Evolutionary conservation across 2,797 vertebrate species (phyloP).

Genomic region (Pseudocheirus occidentalis): DNA sequence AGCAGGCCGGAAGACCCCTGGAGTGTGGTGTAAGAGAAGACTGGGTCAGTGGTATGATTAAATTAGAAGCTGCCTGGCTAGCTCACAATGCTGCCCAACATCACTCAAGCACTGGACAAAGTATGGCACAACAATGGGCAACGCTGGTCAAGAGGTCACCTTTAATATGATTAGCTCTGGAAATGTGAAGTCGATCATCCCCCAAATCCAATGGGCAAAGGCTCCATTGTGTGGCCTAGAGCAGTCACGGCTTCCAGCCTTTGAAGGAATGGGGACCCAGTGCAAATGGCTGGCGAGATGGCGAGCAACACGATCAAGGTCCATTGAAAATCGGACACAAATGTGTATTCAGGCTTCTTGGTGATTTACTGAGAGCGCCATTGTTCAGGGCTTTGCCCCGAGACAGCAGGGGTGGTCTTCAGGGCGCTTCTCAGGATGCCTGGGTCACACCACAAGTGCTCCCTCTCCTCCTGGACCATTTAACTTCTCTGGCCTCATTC

Average conservation of each 20-base stretch:
- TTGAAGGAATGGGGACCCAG: conserved; percentile 82
- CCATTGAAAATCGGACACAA: conserved; percentile 85
- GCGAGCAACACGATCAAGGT: conserved; percentile 86
- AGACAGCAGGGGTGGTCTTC: conserved; percentile 87
- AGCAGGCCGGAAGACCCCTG: conserved; percentile 69
- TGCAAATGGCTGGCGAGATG: conserved; percentile 81
- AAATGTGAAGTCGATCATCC: conserved; percentile 83
- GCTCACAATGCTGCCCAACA: conserved; percentile 88
- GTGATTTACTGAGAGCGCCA: conserved; percentile 87
- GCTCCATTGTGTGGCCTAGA: conserved; percentile 75
- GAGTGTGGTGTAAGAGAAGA: conserved; percentile 76
- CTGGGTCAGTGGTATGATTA: conserved; percentile 85
- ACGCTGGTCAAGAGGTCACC: conserved; percentile 86
- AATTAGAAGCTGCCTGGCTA: conserved; percentile 91
- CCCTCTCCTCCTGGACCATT: conserved; percentile 81
- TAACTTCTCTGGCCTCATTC: conserved; percentile 77
- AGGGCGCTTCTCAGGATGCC: conserved; percentile 82
- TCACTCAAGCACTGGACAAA: conserved; percentile 89
- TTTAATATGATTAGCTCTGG: conserved; percentile 91
- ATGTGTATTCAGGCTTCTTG: conserved; percentile 82
- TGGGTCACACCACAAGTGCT: conserved; percentile 87
- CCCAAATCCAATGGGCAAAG: conserved; percentile 71
- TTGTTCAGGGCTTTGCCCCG: conserved; percentile 89
- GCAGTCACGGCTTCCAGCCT: conserved; percentile 78
- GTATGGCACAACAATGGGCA: conserved; percentile 87